phyloP scores from a whole-genome alignment of 2,888 invertebrate genomes.

The Agapetus fuscipes region DNA sequence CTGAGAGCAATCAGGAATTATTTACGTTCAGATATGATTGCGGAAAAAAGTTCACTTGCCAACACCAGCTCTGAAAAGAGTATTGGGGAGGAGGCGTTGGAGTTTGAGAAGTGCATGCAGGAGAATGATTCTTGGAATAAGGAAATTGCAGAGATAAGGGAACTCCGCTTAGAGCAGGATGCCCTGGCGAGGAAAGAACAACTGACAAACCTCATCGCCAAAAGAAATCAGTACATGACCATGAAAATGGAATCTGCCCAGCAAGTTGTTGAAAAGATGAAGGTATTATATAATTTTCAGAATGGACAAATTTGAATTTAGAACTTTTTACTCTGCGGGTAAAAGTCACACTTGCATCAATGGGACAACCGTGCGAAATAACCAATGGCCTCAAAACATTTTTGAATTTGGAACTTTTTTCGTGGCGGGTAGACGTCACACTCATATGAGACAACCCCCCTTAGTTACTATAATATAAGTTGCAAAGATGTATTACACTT shows the following conservation, averaged over 20 bases:
- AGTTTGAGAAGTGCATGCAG: conserved; percentile 48
- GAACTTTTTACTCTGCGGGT: no score
- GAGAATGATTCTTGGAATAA: conserved; percentile 66
- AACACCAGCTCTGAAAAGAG: conserved; percentile 47
- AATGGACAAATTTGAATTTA: no score
- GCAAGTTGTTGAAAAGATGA: conserved; percentile 40
- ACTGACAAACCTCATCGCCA: conserved; percentile 37
- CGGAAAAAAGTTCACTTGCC: conserved; percentile 38
- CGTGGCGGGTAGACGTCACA: no score
- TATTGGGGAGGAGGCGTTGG: conserved; percentile 49
- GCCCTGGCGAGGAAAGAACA: conserved; percentile 38
- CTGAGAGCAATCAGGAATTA: conserved; percentile 46
- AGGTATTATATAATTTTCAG: conserved; percentile 27
- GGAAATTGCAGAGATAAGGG: conserved; percentile 48
- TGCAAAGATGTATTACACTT: no score
- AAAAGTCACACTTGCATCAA: not conserved
- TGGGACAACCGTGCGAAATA: no score
- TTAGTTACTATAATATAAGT: no score
- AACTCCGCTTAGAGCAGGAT: conserved; percentile 44
- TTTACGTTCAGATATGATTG: conserved; percentile 44
- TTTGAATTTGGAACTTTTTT: no score
- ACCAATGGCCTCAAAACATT: no score
- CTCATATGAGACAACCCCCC: no score
- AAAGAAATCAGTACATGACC: conserved; percentile 30
- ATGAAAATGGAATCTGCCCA: conserved; percentile 37